Evolutionary conservation across 2,888 invertebrate genomes (phyloP).

Genomic region (Frankliniella fusca): DNA sequence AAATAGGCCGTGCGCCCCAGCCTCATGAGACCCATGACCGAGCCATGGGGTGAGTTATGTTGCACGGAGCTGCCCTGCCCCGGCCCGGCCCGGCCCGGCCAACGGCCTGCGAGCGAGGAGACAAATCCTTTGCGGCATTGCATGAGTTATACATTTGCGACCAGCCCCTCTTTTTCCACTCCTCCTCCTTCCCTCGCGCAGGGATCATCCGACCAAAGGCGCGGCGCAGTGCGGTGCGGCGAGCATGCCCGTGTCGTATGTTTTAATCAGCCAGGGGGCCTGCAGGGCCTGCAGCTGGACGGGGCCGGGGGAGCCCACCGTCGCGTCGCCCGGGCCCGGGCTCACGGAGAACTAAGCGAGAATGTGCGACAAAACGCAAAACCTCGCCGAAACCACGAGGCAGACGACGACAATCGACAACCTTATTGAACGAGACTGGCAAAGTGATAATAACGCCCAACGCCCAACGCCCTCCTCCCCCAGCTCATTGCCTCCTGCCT

Average conservation of each 20-base stretch:
- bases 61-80: not conserved
- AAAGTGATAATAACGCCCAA: too few species aligned
- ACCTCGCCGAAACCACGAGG: too few species aligned
- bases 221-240: not conserved
- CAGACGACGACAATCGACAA: too few species aligned
- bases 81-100: not conserved
- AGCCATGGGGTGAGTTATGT: not conserved
- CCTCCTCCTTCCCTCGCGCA: not conserved
- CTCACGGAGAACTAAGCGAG: too few species aligned
- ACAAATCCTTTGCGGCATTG: conserved; percentile 11
- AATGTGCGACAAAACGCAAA: too few species aligned
- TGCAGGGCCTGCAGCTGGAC: too few species aligned
- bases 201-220: not conserved
- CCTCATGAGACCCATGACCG: not conserved
- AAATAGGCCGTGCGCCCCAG: not conserved
- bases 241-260: not conserved
- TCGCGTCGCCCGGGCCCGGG: too few species aligned
- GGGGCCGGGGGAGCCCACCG: too few species aligned
- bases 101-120: not conserved
- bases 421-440: too few species aligned
- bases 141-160: not conserved
- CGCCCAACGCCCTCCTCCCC: too few species aligned
- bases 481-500: too few species aligned
- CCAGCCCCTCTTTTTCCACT: not conserved
- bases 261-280: not conserved